Conservation (phyloP, 1,140 invertebrate species). For the Neomicropteryx cornuta region DNA sequence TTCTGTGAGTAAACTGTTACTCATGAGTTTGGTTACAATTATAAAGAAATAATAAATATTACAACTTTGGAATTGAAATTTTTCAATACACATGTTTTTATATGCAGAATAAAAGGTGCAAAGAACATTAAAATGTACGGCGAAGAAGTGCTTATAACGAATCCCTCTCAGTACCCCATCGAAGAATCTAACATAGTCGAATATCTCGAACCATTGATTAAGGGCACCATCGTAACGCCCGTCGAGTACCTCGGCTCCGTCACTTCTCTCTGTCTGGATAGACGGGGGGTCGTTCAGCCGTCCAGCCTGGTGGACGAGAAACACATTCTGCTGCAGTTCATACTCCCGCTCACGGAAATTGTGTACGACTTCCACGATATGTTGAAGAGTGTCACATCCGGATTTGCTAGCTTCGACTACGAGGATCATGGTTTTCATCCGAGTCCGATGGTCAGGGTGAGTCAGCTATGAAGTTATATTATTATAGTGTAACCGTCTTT, state of each 20-base stretch:
- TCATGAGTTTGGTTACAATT: too few relatives aligned
- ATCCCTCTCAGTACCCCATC: constrained; percentile 77
- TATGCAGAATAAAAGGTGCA: constrained; percentile 37
- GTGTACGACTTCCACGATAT: constrained; percentile 91
- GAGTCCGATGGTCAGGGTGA: constrained; percentile 63
- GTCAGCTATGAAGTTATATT: constrained; percentile 11
- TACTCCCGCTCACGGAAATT: constrained; percentile 86
- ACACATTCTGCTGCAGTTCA: constrained; percentile 69
- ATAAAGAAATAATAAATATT: too few relatives aligned
- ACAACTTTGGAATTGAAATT: constrained; percentile 1
- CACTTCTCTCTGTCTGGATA: constrained; percentile 62
- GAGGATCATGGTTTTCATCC: constrained; percentile 77
- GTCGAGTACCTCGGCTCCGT: constrained; percentile 58
- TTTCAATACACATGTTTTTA: not conserved
- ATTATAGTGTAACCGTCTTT: constrained; percentile 3
- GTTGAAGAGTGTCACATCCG: constrained; percentile 81
- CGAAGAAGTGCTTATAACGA: constrained; percentile 62
- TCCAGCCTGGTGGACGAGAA: constrained; percentile 72
- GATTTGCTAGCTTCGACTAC: constrained; percentile 97
- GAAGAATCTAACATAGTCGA: constrained; percentile 53
- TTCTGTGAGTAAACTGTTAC: too few relatives aligned
- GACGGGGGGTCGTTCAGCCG: constrained; percentile 64
- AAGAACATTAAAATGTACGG: constrained; percentile 56
- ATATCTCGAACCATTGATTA: constrained; percentile 80
- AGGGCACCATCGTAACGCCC: constrained; percentile 83